Evolutionary conservation across 2,888 invertebrate species (phyloP).

Genomic region (Nemoura dubitans): DNA sequence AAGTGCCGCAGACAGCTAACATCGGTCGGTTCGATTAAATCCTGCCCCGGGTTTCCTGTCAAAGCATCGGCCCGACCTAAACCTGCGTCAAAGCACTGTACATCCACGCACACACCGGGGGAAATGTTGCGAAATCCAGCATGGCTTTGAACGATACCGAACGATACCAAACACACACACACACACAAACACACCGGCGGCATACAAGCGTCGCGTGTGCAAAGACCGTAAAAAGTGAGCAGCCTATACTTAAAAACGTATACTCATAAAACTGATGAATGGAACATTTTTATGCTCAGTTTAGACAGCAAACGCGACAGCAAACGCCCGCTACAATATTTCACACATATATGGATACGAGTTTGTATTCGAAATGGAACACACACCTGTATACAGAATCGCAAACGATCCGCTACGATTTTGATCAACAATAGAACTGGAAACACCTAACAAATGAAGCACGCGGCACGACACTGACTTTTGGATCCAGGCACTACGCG

Average conservation of each 20-base stretch:
- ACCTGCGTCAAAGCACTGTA: neutral
- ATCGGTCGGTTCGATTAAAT: conserved; percentile 18
- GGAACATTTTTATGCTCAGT: neutral
- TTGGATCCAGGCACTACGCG: neutral
- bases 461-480: neutral
- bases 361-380: neutral
- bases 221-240: neutral
- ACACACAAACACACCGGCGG: neutral
- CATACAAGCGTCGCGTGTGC: neutral
- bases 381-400: neutral
- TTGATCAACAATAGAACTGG: neutral
- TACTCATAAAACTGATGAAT: conserved; percentile 12
- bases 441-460: neutral
- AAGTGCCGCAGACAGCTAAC: neutral
- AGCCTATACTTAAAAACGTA: neutral
- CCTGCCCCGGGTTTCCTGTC: neutral
- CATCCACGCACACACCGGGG: neutral
- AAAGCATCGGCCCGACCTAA: neutral
- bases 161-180: neutral
- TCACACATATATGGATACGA: neutral
- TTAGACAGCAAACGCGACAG: neutral
- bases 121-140: neutral
- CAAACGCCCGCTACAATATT: neutral
- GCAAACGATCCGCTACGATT: neutral
- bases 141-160: neutral